phyloP scores from a whole-genome alignment of 2,888 invertebrate genomes.

The Eurytoma adleriae region DNA sequence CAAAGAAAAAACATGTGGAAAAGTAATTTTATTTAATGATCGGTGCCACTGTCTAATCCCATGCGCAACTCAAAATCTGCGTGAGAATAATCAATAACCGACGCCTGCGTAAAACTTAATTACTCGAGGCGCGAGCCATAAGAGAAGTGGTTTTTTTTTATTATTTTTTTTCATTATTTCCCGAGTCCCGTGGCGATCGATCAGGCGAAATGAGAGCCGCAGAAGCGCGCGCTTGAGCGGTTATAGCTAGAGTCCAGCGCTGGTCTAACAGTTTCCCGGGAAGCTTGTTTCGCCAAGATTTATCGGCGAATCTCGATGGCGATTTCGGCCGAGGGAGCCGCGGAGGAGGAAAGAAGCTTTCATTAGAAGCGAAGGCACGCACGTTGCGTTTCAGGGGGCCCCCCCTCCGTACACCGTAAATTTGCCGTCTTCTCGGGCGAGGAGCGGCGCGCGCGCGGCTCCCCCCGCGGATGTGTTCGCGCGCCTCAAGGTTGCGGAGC shows the following conservation, averaged over 20 bases:
- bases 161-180: background rate
- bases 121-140: background rate
- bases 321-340: background rate
- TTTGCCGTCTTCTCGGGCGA: conserved; percentile 4
- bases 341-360: background rate
- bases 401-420: background rate
- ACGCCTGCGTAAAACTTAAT: conserved; percentile 12
- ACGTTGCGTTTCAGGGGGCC: background rate
- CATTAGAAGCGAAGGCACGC: conserved; percentile 16
- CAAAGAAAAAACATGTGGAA: too few species aligned
- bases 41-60: too few species aligned
- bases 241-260: background rate
- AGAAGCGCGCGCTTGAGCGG: background rate
- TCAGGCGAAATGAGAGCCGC: conserved; percentile 7
- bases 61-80: too few species aligned
- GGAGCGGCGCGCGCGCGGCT: background rate
- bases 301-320: conserved; percentile 1
- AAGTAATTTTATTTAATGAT: too few species aligned
- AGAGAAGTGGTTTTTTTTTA: background rate
- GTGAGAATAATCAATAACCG: conserved; percentile 21
- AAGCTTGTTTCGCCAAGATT: background rate
- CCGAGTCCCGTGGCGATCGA: background rate
- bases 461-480: conserved; percentile 3
- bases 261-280: too few species aligned
- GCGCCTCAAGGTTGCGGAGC: conserved; percentile 48